Conservation (phyloP, 1,140 invertebrate species). For the Piezodorus guildinii region DNA sequence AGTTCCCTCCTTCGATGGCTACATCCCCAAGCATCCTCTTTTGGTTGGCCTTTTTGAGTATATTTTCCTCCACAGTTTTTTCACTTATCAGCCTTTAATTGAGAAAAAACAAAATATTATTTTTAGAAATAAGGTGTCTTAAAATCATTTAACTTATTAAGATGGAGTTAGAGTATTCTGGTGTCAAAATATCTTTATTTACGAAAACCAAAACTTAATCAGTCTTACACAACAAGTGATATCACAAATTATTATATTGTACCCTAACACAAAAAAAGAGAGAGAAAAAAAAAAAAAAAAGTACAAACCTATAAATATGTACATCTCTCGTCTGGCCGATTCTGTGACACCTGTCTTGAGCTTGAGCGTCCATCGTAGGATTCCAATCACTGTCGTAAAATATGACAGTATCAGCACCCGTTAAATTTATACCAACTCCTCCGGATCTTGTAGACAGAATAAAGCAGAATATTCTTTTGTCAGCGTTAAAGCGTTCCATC, state of each 20-base stretch:
- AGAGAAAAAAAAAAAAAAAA: no score
- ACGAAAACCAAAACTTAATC: no score
- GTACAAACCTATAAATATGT: conserved; percentile 77
- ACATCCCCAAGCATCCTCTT: conserved; percentile 91
- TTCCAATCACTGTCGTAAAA: conserved; percentile 99
- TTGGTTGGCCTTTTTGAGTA: conserved; percentile 96
- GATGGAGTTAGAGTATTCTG: no score
- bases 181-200: no score
- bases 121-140: no score
- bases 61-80: conserved; percentile 98
- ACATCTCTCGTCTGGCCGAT: conserved; percentile 99
- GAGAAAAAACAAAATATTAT: conserved; percentile 19
- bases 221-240: no score
- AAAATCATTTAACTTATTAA: no score
- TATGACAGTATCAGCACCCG: conserved; percentile 97
- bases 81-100: conserved; percentile 74
- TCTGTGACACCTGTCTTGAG: conserved; percentile 95
- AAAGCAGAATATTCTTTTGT: conserved; percentile 91
- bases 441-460: conserved; percentile 96
- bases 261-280: no score
- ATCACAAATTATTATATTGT: no score
- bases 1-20: conserved; percentile 97
- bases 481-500: conserved; percentile 97
- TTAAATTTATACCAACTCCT: conserved; percentile 96
- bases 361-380: conserved; percentile 99